A percentile compares a stretch with the other conserved stretches of the same genome.
phyloP scores from a whole-genome alignment of 2,888 invertebrate species.

The Baronia brevicornis region DNA sequence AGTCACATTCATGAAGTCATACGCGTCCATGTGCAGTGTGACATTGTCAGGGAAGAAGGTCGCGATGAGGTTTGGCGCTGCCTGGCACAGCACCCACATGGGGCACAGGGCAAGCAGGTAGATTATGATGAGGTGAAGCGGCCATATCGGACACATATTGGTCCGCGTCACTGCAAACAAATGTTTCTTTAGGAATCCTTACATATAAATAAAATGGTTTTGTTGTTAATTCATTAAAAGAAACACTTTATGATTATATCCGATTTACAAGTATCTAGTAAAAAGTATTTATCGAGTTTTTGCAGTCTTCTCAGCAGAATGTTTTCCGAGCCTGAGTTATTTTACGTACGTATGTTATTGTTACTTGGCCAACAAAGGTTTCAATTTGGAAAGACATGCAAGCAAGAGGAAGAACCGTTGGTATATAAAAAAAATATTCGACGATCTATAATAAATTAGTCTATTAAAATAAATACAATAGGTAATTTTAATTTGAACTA shows the following conservation, averaged over 20 bases:
- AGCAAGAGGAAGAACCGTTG: no score
- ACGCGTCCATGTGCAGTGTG: constrained; percentile 65
- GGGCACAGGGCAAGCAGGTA: constrained; percentile 72
- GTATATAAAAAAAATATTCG: no score
- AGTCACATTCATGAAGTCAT: constrained; percentile 49
- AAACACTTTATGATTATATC: constrained; percentile 1
- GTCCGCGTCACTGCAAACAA: constrained; percentile 27
- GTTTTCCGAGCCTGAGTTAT: no score
- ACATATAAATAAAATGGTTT: background rate
- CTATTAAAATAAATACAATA: no score
- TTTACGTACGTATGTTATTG: no score
- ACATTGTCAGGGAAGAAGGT: constrained; percentile 43
- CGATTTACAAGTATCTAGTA: no score
- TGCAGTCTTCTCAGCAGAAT: no score
- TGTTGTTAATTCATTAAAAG: background rate
- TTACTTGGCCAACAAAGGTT: no score
- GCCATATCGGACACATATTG: constrained; percentile 78
- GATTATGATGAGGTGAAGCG: constrained; percentile 72
- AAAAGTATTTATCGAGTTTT: no score
- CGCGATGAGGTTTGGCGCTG: constrained; percentile 48
- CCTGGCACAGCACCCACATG: constrained; percentile 68
- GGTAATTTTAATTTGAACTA: no score
- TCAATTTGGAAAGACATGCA: no score
- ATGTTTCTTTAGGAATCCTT: constrained; percentile 5
- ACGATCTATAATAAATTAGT: no score